phyloP scores from a whole-genome alignment of 2,113 vertebrate species.

The Pelobates fuscus region DNA sequence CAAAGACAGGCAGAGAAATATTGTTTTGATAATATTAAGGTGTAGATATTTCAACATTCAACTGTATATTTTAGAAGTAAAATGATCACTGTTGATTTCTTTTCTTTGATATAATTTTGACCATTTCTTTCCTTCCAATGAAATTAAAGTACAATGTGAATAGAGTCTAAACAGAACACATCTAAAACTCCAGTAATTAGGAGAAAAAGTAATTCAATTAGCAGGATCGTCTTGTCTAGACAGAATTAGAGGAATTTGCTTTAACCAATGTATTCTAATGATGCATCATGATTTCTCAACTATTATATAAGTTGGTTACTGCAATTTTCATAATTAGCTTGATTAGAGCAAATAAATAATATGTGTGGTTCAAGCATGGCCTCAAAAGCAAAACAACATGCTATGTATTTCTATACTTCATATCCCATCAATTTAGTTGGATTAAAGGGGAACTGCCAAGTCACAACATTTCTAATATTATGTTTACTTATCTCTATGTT shows the following conservation, averaged over 20 bases:
- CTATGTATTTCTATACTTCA: no score
- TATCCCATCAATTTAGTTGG: no score
- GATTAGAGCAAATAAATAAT: conserved; percentile 14
- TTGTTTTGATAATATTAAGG: no score
- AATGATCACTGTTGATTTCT: no score
- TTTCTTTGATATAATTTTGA: conserved; percentile 10
- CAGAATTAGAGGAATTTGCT: conserved; percentile 23
- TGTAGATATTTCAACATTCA: no score
- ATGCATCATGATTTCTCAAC: conserved; percentile 10
- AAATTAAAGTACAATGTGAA: conserved; percentile 7
- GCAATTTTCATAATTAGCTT: conserved; percentile 20
- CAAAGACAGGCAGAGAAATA: no score
- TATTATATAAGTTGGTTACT: conserved; percentile 6
- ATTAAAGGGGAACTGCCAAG: no score
- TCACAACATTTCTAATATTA: no score
- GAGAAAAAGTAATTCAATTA: conserved; percentile 44
- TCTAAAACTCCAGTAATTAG: conserved; percentile 32
- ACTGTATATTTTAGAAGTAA: no score
- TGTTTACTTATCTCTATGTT: no score
- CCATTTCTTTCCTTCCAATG: conserved; percentile 39
- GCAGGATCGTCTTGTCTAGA: not conserved
- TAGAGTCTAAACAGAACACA: conserved; percentile 40
- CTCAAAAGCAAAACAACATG: no score
- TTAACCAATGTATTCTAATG: conserved; percentile 26
- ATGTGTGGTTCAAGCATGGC: not conserved